Percentiles rank a stretch among this genome's conserved stretches.
phyloP scores from a whole-genome alignment of 2,797 vertebrate genomes.

The Acanthopagrus latus region DNA sequence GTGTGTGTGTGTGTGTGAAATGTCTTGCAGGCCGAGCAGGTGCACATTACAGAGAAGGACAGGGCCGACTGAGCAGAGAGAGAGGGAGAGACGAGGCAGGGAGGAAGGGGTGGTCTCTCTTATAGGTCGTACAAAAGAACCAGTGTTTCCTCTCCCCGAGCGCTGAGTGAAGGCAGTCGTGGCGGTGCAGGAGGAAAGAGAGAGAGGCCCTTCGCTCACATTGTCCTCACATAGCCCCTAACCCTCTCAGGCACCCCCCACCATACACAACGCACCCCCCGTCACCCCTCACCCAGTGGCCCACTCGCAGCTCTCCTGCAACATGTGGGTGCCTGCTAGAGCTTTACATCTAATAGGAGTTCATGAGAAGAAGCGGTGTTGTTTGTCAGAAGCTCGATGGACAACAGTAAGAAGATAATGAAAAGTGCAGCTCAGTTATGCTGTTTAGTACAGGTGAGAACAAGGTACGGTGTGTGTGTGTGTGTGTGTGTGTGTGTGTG shows the following conservation, averaged over 20 bases:
- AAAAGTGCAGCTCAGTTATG: not conserved
- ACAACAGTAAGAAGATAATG: not conserved
- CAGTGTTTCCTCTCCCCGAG: conserved; percentile 73
- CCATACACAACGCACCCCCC: conserved; percentile 1
- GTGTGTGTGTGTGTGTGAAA: conserved; percentile 46
- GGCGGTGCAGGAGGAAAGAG: conserved; percentile 35
- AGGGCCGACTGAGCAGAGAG: conserved; percentile 70
- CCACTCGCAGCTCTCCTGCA: conserved; percentile 28
- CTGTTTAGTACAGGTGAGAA: conserved; percentile 3
- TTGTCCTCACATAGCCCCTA: conserved; percentile 67
- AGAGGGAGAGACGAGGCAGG: conserved; percentile 15
- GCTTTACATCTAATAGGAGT: conserved; percentile 15
- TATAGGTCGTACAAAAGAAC: conserved; percentile 78
- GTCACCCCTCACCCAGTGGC: conserved; percentile 62
- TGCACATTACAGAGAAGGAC: conserved; percentile 76
- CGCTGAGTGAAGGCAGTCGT: conserved; percentile 58
- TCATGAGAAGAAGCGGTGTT: not conserved
- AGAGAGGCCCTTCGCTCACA: conserved; percentile 62
- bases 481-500: conserved; percentile 31
- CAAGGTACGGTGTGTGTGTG: not conserved
- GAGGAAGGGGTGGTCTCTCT: conserved; percentile 60
- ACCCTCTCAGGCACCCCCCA: not conserved
- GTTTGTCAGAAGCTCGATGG: not conserved
- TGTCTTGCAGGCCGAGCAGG: conserved; percentile 71
- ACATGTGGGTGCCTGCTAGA: conserved; percentile 20